These are phyloP conservation scores for Heliconius melpomene DNA, from an alignment of 1,140 invertebrate genomes.

Conservation along the genomic window DNA sequence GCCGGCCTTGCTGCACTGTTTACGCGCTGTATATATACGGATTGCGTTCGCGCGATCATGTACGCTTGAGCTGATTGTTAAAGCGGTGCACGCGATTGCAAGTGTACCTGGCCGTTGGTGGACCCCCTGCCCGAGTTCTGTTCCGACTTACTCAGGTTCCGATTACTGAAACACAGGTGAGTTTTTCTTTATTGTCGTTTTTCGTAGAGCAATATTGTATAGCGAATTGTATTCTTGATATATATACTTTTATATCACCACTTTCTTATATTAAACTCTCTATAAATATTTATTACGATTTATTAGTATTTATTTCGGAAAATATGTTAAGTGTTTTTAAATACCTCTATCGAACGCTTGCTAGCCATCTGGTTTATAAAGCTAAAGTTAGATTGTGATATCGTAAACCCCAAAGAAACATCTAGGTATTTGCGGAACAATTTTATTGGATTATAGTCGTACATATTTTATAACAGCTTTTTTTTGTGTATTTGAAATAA, in stretches of 20 bases:
- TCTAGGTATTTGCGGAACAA: constrained; percentile 63
- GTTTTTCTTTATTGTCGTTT: constrained; percentile 44
- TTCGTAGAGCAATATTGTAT: constrained; percentile 20
- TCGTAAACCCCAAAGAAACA: constrained; percentile 75
- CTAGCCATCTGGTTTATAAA: constrained; percentile 78
- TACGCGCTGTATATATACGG: constrained; percentile 67
- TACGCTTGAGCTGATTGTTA: constrained; percentile 69
- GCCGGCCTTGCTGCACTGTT: constrained; percentile 74
- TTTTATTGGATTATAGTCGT: constrained; percentile 36
- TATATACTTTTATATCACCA: not conserved
- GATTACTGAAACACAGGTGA: constrained; percentile 56
- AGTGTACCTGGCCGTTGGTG: constrained; percentile 47
- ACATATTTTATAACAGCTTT: constrained; percentile 19
- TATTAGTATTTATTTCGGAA: constrained; percentile 18
- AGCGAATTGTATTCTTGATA: constrained; percentile 38
- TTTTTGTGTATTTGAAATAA: not conserved
- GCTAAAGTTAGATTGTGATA: constrained; percentile 80
- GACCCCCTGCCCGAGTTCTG: constrained; percentile 39
- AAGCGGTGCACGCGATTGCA: constrained; percentile 57
- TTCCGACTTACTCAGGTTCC: constrained; percentile 40
- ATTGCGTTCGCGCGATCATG: constrained; percentile 70
- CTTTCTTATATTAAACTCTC: not conserved
- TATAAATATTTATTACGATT: constrained; percentile 10
- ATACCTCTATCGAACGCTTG: constrained; percentile 71
- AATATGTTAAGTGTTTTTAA: constrained; percentile 43